These are phyloP conservation scores for Onychostruthus taczanowskii DNA, from an alignment of 2,113 vertebrate species.

Conservation along the genomic window DNA sequence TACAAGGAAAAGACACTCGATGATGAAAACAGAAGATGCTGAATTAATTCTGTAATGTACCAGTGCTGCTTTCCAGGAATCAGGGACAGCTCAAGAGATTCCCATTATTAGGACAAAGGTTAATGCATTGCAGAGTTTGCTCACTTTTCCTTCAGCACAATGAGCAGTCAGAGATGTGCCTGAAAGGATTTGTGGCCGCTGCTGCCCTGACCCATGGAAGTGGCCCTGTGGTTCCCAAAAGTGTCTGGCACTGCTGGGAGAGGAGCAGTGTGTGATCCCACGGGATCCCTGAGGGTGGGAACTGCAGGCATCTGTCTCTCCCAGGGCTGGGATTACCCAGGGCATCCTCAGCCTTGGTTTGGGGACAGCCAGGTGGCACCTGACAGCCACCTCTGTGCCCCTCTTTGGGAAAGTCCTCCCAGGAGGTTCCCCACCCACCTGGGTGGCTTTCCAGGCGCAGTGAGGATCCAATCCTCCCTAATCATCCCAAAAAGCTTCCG, in stretches of 20 bases:
- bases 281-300: accelerated
- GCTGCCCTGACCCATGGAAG: not conserved
- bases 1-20: not conserved
- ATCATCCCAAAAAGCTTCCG: not conserved
- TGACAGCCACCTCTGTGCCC: not conserved
- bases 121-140: not conserved
- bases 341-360: not conserved
- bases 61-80: not conserved
- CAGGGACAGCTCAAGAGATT: not conserved
- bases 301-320: not conserved
- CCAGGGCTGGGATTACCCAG: not conserved
- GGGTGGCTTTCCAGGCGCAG: too few species aligned
- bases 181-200: not conserved
- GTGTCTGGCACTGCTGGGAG: not conserved
- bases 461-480: not conserved
- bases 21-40: not conserved
- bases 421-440: not conserved
- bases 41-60: not conserved
- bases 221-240: not conserved
- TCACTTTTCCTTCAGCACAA: not conserved
- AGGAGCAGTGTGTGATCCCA: not conserved
- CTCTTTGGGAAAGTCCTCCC: not conserved
- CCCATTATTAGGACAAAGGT: not conserved
- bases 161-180: not conserved
- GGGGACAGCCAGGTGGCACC: not conserved